Base-by-base conservation (phyloP, 2,888 invertebrate genomes). In the Rhamnusium bicolor region DNA sequence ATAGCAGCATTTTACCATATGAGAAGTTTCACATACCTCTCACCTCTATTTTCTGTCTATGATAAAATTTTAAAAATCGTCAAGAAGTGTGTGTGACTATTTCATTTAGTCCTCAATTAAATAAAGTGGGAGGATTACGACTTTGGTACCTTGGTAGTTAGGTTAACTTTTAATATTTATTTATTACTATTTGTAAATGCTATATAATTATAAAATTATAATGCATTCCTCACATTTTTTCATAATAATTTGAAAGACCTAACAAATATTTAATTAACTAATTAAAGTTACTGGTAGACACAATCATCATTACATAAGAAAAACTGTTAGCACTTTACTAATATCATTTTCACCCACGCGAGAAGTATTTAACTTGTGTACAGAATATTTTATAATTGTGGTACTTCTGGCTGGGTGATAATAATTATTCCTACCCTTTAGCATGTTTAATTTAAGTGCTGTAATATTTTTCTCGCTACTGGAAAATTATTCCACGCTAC, bases 361-460 rank as follows among this genome's bases (percentile, higher is more conserved):
- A 32, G 58, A 14, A 58, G 4, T 18, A 32, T 27, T 54, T n/a
- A 24, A 24, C 24, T 16, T 32, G 27, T 27, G 32, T 16, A 32
- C 58, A 16, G 58, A 27, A 58, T 58, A 58, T n/a, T 58, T 58
- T 32, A 58, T 32, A 32, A 58, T 16, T 2, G n/a, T 12, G 2
- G 1, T 29, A 27, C 16, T 58, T n/a, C 12, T 58, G 29, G 32
- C 32, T 29, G 58, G 16, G 16, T 29, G 29, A 32, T 16, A 29
- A 58, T 58, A 24, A 58, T 29, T 58, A 40, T 40, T 40, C 40
- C 40, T 14, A 1, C 58, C 58, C 32, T 32, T 27, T 18, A 6
- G 6, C 58, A 29, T 32, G 58, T 58, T 32, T 58, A 58, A 58
- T 58, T 58, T 58, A 58, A 16, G 32, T 24, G 58, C n/a, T 27